Evolutionary conservation across 2,113 vertebrate genomes (phyloP), one percentile per base, ranked within the genome.

Genomic region (Micronycteris hirsuta): DNA sequence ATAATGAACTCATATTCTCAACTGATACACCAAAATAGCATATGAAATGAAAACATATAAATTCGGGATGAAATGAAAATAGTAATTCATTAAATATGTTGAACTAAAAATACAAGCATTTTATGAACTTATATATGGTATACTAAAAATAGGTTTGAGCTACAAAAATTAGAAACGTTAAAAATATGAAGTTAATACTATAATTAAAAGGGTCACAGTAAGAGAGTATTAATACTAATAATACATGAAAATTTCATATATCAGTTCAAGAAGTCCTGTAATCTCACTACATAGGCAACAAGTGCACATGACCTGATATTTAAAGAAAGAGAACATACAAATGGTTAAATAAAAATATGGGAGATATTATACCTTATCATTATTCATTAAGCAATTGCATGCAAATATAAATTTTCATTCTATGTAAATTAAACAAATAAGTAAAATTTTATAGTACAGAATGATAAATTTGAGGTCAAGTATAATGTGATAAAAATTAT

Each of bases 1-100:
- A 87, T 77, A 82, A 85, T 73, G n/a, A 85, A 81, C 70, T 90
- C 52, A n/a, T 68, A 63, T 74, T 56, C 54, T 71, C 43, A 94
- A 4, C 45, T 71, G 33, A 63, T 65, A 90, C 63, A 83, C 26
- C 33, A 86, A 87, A 83, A 78, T 73, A 91, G 71, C 19, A 71
- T 73, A 77, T n/a, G 15, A 92, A 91, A 68, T 89, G n/a, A 38
- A 81, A 97, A 96, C 52, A 47, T 76, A 73, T 38, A 91, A 61
- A 61, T 5, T 81, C 13, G 14, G 11, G 4, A 1, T 67, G 56
- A 92, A 88, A 93, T 68, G 47, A 85, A 94, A 87, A 83, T 87
- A 86, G 11, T n/a, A 61, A 89, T 80, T 85, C 38, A 71, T 85
- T 92, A 78, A 54, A 38, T 54, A 33, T 78, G 28, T 61, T 78